A percentile compares a stretch with the other conserved stretches of the same genome.
phyloP scores from a whole-genome alignment of 2,888 invertebrate species.

The Nematopogon swammerdamellus region DNA sequence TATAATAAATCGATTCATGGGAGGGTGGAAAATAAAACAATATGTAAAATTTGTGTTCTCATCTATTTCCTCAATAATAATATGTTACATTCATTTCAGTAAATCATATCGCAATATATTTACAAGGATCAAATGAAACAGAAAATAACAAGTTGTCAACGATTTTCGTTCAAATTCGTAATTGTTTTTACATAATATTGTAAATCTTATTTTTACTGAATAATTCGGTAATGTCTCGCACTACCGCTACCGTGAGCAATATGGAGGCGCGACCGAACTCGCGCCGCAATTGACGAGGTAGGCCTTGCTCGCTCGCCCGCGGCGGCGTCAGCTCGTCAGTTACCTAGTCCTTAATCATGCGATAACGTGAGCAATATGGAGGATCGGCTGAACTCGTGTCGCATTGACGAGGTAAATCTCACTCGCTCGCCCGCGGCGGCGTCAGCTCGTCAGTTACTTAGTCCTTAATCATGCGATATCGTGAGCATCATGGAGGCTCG shows the following conservation, averaged over 20 bases:
- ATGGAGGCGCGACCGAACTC: background rate
- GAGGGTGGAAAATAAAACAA: conserved; percentile 24
- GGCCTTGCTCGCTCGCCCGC: background rate
- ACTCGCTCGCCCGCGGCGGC: no score
- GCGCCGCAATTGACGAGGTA: no score
- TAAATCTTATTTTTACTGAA: conserved; percentile 42
- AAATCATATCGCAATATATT: conserved; percentile 57
- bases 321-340: no score
- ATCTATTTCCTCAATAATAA: conserved; percentile 54
- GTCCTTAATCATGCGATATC: no score
- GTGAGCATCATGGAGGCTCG: no score
- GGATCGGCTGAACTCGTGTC: no score
- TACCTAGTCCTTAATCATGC: no score
- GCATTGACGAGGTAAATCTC: no score
- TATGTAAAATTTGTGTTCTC: conserved; percentile 40
- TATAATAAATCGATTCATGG: no score
- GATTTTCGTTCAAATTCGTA: conserved; percentile 55
- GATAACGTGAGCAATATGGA: no score
- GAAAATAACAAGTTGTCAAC: conserved; percentile 46
- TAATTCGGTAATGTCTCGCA: conserved; percentile 33
- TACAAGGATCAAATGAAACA: conserved; percentile 53
- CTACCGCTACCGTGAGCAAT: background rate
- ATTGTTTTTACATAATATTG: conserved; percentile 53
- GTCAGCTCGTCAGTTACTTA: no score
- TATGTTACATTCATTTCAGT: conserved; percentile 55